Conservation (phyloP, 2,888 invertebrate species). For the Ophion slaviceki region DNA sequence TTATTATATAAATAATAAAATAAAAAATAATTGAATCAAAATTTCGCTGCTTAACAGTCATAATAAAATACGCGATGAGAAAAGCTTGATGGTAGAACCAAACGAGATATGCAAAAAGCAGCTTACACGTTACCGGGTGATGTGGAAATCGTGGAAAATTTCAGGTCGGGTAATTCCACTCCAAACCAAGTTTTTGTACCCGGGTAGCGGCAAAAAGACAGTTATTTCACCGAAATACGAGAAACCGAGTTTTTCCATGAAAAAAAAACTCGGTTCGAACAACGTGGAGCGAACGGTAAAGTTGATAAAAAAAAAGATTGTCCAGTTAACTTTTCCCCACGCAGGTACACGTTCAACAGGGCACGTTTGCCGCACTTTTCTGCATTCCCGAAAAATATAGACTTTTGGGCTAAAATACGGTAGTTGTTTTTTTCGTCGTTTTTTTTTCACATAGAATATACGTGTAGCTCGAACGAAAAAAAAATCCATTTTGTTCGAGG, state of each 20-base stretch:
- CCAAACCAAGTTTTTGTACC: background rate
- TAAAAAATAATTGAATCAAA: too few relatives aligned
- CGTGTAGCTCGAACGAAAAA: constrained; percentile 9
- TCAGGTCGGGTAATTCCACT: background rate
- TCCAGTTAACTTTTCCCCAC: constrained; percentile 60
- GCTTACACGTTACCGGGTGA: too few relatives aligned
- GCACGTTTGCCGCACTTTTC: background rate
- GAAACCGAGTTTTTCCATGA: constrained; percentile 45
- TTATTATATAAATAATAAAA: too few relatives aligned
- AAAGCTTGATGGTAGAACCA: background rate
- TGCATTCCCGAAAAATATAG: constrained; percentile 70
- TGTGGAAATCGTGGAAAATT: background rate
- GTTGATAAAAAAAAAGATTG: constrained; percentile 59
- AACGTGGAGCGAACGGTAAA: constrained; percentile 46
- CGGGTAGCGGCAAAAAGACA: background rate
- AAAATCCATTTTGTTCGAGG: constrained; percentile 39
- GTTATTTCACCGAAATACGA: constrained; percentile 45
- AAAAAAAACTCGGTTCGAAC: background rate
- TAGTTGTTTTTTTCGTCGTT: constrained; percentile 72
- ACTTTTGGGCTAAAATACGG: constrained; percentile 78
- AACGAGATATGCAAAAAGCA: too few relatives aligned
- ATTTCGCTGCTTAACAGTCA: too few relatives aligned
- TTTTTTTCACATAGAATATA: constrained; percentile 18
- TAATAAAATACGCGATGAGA: too few relatives aligned
- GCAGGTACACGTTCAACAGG: constrained; percentile 17